Evolutionary conservation across 2,113 vertebrate genomes (phyloP), one percentile per base, ranked within the genome.

Genomic region (Otus sunia): DNA sequence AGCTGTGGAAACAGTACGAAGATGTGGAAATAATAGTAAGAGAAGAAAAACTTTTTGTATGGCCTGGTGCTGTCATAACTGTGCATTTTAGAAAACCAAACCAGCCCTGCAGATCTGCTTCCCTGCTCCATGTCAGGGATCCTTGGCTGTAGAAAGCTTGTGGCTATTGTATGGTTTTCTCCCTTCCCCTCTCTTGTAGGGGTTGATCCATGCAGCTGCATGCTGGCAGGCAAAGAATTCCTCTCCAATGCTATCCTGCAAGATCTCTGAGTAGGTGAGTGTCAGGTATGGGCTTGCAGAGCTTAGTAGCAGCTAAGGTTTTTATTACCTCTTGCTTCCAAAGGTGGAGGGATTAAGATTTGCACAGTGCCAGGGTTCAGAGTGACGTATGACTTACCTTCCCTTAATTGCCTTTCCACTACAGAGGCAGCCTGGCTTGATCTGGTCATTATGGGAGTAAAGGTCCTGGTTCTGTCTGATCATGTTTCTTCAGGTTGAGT

Each of bases 241-340:
- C 37, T 71, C 13, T 90, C 0, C 0, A 2, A 2, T 45, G 41
- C 83, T 36, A 1, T 36, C 30, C 53, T 6, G 2, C 56, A 59
- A 49, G 66, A 27, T 30, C 71, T 83, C 71, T 69, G 34, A 49
- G 34, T 26, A 45, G 58, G 53, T 72, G 86, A 21, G 16, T 11
- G 18, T 69, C 37, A 26, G 41, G 39, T 59, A 11, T 15, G 73
- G 47, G 41, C 75, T 83, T 88, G 71, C 25, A 83, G 55, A 55
- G n/a, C 43, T 64, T 49, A 6, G 49, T 6, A 45, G 17, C 60
- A 82, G 52, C 17, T 27, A 13, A 67, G 26, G 16, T 10, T 71
- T 84, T 79, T 79, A 19, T 47, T 90, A 18, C 47, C 30, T 86
- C 39, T 92, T 79, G 27, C 29, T 90, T 32, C 36, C 43, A 25